A percentile compares a stretch with the other conserved stretches of the same genome.
These are phyloP conservation scores for Hozukius guyotensis DNA, from an alignment of 2,797 vertebrate species.

Conservation along the genomic window DNA sequence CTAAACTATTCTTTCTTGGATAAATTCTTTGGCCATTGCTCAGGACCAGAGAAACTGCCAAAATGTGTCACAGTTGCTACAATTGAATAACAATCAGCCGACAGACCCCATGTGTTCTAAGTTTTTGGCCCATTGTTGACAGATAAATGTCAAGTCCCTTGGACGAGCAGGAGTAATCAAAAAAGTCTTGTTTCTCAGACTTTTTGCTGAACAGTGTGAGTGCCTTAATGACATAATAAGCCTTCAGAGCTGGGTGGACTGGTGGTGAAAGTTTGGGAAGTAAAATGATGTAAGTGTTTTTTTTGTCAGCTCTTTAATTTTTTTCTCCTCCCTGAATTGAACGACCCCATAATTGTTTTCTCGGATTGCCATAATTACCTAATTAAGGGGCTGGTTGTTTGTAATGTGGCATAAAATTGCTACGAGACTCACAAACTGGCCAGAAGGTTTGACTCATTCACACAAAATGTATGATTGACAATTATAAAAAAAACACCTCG, in stretches of 20 bases:
- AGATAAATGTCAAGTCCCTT: constrained; percentile 73
- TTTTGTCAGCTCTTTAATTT: constrained; percentile 66
- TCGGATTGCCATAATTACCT: constrained; percentile 67
- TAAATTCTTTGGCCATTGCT: constrained; percentile 64
- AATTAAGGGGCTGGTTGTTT: constrained; percentile 66
- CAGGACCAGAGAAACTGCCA: constrained; percentile 71
- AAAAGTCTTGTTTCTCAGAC: constrained; percentile 60
- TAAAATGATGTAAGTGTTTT: constrained; percentile 72
- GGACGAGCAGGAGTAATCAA: constrained; percentile 69
- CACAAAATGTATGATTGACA: constrained; percentile 30
- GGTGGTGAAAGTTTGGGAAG: constrained; percentile 63
- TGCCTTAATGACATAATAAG: constrained; percentile 73
- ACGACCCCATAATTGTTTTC: constrained; percentile 64
- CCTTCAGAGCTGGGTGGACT: constrained; percentile 72
- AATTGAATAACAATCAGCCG: constrained; percentile 67
- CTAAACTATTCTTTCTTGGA: constrained; percentile 70
- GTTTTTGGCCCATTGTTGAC: constrained; percentile 70
- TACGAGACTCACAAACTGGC: constrained; percentile 39
- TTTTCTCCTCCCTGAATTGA: constrained; percentile 55
- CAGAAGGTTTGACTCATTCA: constrained; percentile 45
- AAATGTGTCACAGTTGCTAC: constrained; percentile 73
- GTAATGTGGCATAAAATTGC: constrained; percentile 66
- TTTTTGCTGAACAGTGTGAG: constrained; percentile 59
- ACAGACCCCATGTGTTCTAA: constrained; percentile 55
- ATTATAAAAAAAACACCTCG: constrained; percentile 29